Evolutionary conservation across 2,797 vertebrate genomes (phyloP).

Genomic region (Cyclopterus lumpus): DNA sequence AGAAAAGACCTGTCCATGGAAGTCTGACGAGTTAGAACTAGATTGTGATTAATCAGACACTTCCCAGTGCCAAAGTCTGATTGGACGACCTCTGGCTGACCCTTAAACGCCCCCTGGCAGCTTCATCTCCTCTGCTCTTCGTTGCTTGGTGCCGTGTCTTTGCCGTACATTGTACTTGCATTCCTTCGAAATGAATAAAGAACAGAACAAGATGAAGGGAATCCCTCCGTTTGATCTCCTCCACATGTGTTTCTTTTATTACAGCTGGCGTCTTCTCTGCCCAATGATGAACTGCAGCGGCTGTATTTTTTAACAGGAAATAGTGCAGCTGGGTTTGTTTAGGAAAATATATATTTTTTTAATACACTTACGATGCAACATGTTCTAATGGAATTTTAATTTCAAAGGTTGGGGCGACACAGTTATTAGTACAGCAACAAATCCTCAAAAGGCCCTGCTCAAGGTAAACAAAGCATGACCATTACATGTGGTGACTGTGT

Average conservation of each 20-base stretch:
- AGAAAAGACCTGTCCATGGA: constrained; percentile 28
- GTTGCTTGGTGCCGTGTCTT: constrained; percentile 96
- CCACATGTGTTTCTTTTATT: constrained; percentile 15
- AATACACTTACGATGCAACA: neutral
- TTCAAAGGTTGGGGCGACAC: neutral
- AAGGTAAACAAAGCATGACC: no score
- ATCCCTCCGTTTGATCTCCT: constrained; percentile 35
- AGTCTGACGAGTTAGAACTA: constrained; percentile 50
- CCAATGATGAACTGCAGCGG: neutral
- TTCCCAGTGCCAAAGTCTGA: constrained; percentile 47
- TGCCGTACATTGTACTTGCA: constrained; percentile 93
- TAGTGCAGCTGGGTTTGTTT: neutral
- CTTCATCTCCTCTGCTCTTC: constrained; percentile 75
- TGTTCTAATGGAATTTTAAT: neutral
- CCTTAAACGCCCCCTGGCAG: constrained; percentile 44
- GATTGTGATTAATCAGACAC: constrained; percentile 52
- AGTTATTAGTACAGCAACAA: neutral
- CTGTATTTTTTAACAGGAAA: neutral
- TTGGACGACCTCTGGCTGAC: constrained; percentile 64
- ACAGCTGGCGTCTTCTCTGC: neutral
- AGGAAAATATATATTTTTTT: neutral
- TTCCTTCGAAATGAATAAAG: constrained; percentile 91
- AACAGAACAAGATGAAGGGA: constrained; percentile 33
- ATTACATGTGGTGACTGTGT: no score
- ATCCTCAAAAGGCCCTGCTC: no score